Base-by-base conservation (phyloP, 2,113 vertebrate species). In the Tragelaphus scriptus region DNA sequence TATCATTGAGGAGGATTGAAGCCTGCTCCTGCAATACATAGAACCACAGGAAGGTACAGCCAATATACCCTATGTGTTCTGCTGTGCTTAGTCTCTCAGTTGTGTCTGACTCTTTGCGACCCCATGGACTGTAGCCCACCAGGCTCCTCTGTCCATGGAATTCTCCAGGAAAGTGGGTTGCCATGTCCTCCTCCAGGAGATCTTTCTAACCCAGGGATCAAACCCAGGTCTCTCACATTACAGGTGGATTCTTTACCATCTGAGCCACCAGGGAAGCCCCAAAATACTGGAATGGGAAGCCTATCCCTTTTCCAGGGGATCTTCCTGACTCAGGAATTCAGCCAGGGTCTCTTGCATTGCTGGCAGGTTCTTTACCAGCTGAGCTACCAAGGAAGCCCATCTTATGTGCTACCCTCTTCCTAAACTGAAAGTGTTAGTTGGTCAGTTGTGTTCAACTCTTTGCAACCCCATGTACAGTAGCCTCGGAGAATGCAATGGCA, bases 81-180 rank as follows among this genome's bases (percentile, higher is more conserved):
- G 19, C n/a, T 12, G 5, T 23, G 68, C 68, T 71, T 71, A 12
- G n/a, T 71, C n/a, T 23, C 9, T 40, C 68, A 71, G n/a, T 71
- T 12, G 19, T 71, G n/a, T 71, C 68, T 0, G 2, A 5, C 19
- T 71, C 5, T 71, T 71, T 71, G n/a, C 0, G 0, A 40, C 68
- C 4, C 65, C n/a, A 36, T 23, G 65, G 65, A 36, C 65, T 71
- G 68, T 71, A 40, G 68, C 5, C 68, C 1, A 0, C n/a, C 68
- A 71, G 68, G n/a, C 68, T 71, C 68, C 68, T 40, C n/a, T 40
- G 19, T 36, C 68, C n/a, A 71, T 71, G 68, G n/a, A 40, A 36
- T 40, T 71, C 68, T 40, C n/a, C 68, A 71, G 68, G 68, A n/a
- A 71, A 71, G 19, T 71, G 68, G 5, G 19, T 40, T 71, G n/a